A percentile compares a stretch with the other conserved stretches of the same genome.
These are phyloP conservation scores for Oikopleura dioica DNA, from an alignment of 23 tunicate genomes.

Conservation along the genomic window DNA sequence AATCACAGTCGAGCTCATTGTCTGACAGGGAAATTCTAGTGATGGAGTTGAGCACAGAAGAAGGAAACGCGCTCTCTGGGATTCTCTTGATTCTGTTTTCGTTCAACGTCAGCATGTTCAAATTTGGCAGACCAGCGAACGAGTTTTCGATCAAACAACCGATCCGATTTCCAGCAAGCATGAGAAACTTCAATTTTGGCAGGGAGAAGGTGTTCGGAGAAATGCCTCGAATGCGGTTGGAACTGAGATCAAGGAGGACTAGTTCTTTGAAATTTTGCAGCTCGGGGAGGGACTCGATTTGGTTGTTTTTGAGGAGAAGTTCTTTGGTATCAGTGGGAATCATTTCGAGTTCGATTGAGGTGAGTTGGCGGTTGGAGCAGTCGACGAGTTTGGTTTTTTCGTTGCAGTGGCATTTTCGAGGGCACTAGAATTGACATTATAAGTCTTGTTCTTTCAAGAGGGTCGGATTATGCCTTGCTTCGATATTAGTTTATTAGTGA, in stretches of 20 bases:
- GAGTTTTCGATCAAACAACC: neutral
- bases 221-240: neutral
- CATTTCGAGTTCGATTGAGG: neutral
- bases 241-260: neutral
- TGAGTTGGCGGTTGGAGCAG: neutral
- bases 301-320: neutral
- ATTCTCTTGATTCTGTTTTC: neutral
- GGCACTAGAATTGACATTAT: no score
- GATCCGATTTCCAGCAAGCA: neutral
- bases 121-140: neutral
- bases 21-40: neutral
- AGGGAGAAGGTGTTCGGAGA: neutral
- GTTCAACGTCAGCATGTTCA: neutral
- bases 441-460: no score
- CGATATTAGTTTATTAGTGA: no score
- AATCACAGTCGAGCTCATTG: slow-evolving; percentile 1
- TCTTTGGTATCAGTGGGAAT: neutral
- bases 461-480: no score
- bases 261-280: neutral
- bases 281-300: neutral
- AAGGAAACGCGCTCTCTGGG: neutral
- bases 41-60: neutral
- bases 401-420: neutral
- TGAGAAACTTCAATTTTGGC: neutral
- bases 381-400: neutral